phyloP scores from a whole-genome alignment of 2,888 invertebrate species.

The Cantharis rufa region DNA sequence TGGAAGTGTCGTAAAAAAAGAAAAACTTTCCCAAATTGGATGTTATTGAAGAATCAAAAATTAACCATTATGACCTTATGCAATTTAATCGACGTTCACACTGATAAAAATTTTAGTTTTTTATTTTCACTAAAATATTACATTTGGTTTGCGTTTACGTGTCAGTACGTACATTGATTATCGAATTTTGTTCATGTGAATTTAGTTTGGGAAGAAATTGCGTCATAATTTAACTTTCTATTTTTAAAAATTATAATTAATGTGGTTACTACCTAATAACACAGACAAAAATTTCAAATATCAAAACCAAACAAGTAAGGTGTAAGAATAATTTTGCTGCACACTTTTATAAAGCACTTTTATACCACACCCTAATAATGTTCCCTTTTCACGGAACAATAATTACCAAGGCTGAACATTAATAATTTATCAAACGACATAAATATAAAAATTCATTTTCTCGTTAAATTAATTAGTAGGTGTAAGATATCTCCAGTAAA shows the following conservation, averaged over 20 bases:
- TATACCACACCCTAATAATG: slow-evolving; percentile 2
- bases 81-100: neutral
- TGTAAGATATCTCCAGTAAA: neutral
- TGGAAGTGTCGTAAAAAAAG: neutral
- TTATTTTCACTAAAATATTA: neutral
- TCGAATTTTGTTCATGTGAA: neutral
- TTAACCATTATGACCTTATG: neutral
- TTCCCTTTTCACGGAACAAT: slow-evolving; percentile 1
- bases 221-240: neutral
- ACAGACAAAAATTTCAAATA: neutral
- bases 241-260: neutral
- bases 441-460: neutral
- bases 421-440: slow-evolving; percentile 2
- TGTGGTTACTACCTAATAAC: neutral
- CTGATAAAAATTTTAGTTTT: neutral
- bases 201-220: neutral
- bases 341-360: neutral
- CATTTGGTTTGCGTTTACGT: neutral
- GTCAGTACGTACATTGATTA: neutral
- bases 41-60: neutral
- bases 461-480: neutral
- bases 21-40: neutral
- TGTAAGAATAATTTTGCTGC: neutral
- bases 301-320: neutral
- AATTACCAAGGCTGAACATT: neutral